Evolutionary conservation across 2,113 vertebrate genomes (phyloP), one percentile per base, ranked within the genome.

Genomic region (Glaucomys volans): DNA sequence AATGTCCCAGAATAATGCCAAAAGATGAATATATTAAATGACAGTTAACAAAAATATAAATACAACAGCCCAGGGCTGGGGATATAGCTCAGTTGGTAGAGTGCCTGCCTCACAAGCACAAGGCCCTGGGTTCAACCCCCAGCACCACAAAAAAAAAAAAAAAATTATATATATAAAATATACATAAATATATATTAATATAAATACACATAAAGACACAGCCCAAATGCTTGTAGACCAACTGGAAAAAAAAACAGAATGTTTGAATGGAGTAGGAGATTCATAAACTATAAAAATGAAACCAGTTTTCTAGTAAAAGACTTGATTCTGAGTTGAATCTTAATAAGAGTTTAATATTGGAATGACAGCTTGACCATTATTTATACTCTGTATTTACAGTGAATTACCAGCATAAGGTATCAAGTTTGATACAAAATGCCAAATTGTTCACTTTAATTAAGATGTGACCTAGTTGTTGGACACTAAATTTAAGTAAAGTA

Each of bases 381-480:
- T 62, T 94, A 37, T 50, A 87, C 26, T 75, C 12, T 50, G 8
- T 32, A 76, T 32, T 77, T 62, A 88, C 22, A 79, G 59, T 9
- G 52, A 91, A 79, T 26, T 32, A 72, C 26, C 26, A 66, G 57
- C 5, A 74, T 74, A 74, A 87, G 88, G 12, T 8, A 93, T 90
- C 22, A 64, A 12, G 50, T 30, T 87, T 84, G 47, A 47, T 80
- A 95, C n/a, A 90, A 85, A 96, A 66, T 67, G 30, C 71, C 67
- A 50, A 32, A 74, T 42, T 52, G 50, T 57, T 76, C 37, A 44
- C 71, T 85, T 89, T 35, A 97, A 77, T 92, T 35, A 71, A 85
- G 57, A 75, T 30, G 62, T 90, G 79, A 54, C 28, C 20, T 52
- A 74, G 82, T 5, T 14, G 52, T 64, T 18, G 32, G 62, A 88